Evolutionary conservation across 2,888 invertebrate species (phyloP), one percentile per base, ranked within the genome.

Genomic region (Drosophila nr. perissopoda): DNA sequence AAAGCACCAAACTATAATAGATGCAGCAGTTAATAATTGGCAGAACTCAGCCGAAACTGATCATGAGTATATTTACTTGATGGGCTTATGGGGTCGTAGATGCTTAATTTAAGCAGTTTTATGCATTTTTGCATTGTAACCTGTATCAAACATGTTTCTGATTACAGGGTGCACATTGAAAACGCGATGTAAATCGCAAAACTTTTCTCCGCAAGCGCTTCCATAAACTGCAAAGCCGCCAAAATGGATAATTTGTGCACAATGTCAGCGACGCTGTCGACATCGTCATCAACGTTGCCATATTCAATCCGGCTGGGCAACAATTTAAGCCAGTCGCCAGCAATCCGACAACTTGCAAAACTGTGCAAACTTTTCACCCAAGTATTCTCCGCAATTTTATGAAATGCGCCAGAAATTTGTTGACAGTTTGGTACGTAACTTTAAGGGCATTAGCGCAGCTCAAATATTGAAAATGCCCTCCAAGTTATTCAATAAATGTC

Each of bases 401-500:
- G 69, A 79, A 76, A 76, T 73, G 61, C 61, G 52, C 68, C 42
- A 58, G 56, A 72, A 86, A 81, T 82, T 80, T 77, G 85, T 73
- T 89, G 89, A 89, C 89, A 89, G 87, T 82, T 89, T 62, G 75
- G 77, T 73, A 49, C 58, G 67, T 67, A 85, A 82, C 85, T 85
- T 85, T 74, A 52, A 76, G 67, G 69, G 82, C 76, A 87, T 83
- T 87, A 87, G 83, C 68, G 69, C 63, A 70, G 76, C 79, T 89
- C 82, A 87, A 89, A 89, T 87, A 84, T 84, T 85, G 89, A 87
- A 89, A 81, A 73, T 60, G 54, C 73, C 69, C 73, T 65, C 77
- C 82, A 89, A 87, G 83, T 87, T 83, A 90, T 88, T 90, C 83
- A 87, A 90, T 87, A 90, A 88, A 87, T 79, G 86, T 87, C 85